Evolutionary conservation across 2,888 invertebrate species (phyloP), one percentile per base, ranked within the genome.

Genomic region (Steinernema hermaphroditum): DNA sequence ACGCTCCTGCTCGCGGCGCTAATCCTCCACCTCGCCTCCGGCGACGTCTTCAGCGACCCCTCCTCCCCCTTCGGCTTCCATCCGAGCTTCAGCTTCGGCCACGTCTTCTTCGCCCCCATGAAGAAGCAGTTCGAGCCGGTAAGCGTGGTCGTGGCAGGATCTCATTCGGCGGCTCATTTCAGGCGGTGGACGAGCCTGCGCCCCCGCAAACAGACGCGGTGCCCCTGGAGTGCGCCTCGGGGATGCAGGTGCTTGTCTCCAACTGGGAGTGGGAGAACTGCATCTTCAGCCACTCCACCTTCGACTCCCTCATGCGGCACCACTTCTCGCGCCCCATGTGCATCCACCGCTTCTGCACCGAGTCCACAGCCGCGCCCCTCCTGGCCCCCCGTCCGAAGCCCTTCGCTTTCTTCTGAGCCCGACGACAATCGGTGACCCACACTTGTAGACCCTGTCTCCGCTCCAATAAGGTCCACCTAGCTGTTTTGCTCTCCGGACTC

Each of bases 241-340:
- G 46, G 9, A 34, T 19, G 22, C 22, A 43, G 27, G 68, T 72
- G 27, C 24, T 54, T 22, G 19, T 72, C 49, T 43, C 19, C 34
- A 46, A 68, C 27, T 41, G 62, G 41, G 41, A 37, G 14, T 72
- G 68, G 72, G 68, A 72, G 9, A 41, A 37, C 24, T 72, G 72
- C 68, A 57, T 72, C 24, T 50, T 43, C 41, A 68, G 68, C 16
- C 72, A 57, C 12, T 68, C 44, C 19, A 68, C 22, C 29, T 72
- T 72, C 57, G 68, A 72, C 27, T 49, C 57, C 68, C 62, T 37
- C 34, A 37, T 57, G 44, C 62, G 68, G 6, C 37, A 62, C 32
- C 46, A 72, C 43, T 72, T 68, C 49, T 43, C 57, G 16, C 24
- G 68, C 4, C 62, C 57, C 12, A 62, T 62, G 62, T 62, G 62